Evolutionary conservation across 2,797 vertebrate genomes (phyloP).

Genomic region (Sciaenops ocellatus): DNA sequence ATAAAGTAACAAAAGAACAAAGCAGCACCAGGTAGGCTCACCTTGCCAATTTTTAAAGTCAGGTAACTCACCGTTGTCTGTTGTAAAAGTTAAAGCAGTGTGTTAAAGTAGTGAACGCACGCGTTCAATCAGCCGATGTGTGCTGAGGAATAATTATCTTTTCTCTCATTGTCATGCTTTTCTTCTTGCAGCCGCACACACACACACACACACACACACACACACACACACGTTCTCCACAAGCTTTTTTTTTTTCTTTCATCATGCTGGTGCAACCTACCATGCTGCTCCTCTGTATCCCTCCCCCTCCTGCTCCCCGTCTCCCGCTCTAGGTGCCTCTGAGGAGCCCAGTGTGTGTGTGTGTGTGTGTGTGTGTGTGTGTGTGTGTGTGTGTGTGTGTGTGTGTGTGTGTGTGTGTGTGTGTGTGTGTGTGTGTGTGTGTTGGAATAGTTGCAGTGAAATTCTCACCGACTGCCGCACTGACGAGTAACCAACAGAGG

Average conservation of each 20-base stretch:
- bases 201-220: neutral
- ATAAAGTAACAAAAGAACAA: neutral
- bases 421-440: constrained; percentile 41
- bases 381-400: too few relatives aligned
- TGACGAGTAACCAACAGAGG: constrained; percentile 20
- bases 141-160: neutral
- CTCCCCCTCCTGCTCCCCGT: constrained; percentile 44
- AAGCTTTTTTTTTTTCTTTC: constrained; percentile 31
- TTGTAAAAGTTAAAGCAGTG: accelerated
- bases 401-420: too few relatives aligned
- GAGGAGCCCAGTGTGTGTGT: constrained; percentile 29
- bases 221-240: constrained; percentile 1
- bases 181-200: constrained; percentile 19
- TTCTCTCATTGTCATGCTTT: constrained; percentile 14
- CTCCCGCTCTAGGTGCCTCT: constrained; percentile 54
- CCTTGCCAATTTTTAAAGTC: neutral
- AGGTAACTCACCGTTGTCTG: neutral
- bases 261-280: constrained; percentile 76
- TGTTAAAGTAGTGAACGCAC: neutral
- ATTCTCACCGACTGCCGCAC: constrained; percentile 47
- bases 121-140: neutral
- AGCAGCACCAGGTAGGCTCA: neutral
- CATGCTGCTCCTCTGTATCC: constrained; percentile 65
- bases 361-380: too few relatives aligned
- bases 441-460: constrained; percentile 63